Conservation (phyloP, 2,797 vertebrate genomes). For the Phoebastria nigripes region DNA sequence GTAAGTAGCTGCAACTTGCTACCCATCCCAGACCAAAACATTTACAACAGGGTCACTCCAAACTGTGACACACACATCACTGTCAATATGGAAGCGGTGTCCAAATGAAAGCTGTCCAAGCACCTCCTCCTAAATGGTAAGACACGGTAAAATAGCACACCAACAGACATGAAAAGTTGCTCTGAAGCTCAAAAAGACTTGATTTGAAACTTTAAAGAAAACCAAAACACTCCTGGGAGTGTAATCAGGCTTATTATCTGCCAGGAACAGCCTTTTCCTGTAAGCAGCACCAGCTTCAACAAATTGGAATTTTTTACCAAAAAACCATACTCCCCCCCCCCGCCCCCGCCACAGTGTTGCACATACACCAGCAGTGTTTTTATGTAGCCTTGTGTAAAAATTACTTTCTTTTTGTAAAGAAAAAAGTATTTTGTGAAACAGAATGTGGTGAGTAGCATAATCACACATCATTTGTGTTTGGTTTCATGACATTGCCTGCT, state of each 20-base stretch:
- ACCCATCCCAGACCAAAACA: neutral
- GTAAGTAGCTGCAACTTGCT: neutral
- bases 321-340: accelerated
- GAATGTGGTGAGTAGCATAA: neutral
- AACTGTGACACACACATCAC: neutral
- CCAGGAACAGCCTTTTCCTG: neutral
- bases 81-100: neutral
- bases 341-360: neutral
- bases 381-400: neutral
- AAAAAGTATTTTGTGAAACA: neutral
- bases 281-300: neutral
- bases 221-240: neutral
- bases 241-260: neutral
- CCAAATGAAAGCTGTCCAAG: neutral
- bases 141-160: neutral
- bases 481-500: neutral
- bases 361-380: neutral
- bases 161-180: accelerated
- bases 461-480: accelerated
- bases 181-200: neutral
- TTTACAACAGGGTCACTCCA: neutral
- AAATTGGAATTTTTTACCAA: neutral
- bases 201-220: neutral
- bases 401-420: neutral
- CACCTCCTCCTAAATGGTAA: neutral